These are phyloP conservation scores for Pimpla rufipes DNA, from an alignment of 2,888 invertebrate species.

Conservation along the genomic window DNA sequence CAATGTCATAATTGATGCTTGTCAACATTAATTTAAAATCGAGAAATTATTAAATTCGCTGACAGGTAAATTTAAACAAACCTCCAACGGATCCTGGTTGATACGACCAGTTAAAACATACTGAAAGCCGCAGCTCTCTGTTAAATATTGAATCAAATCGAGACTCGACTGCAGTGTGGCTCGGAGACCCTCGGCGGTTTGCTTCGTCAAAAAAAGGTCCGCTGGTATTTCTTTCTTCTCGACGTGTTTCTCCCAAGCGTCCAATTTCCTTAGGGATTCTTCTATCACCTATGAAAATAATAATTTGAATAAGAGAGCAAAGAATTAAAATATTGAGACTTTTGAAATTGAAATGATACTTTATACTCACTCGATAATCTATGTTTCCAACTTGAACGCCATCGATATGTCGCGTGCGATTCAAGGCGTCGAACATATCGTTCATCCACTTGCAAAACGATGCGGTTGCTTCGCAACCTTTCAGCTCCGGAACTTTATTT, in stretches of 20 bases:
- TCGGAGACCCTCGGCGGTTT: slow-evolving; percentile 59
- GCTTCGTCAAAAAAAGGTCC: slow-evolving; percentile 57
- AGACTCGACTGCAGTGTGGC: slow-evolving; percentile 64
- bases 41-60: not conserved
- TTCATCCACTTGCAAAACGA: slow-evolving; percentile 10
- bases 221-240: slow-evolving; percentile 43
- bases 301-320: slow-evolving; percentile 7
- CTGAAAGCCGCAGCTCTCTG: slow-evolving; percentile 51
- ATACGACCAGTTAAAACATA: slow-evolving; percentile 62
- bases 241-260: slow-evolving; percentile 64
- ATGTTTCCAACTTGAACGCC: slow-evolving; percentile 5
- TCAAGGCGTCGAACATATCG: slow-evolving; percentile 21
- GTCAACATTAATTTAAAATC: not conserved
- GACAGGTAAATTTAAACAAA: slow-evolving; percentile 28
- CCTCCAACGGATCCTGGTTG: slow-evolving; percentile 65
- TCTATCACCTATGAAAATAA: slow-evolving; percentile 47
- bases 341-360: not conserved
- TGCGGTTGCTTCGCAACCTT: slow-evolving; percentile 28
- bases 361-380: slow-evolving; percentile 8
- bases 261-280: slow-evolving; percentile 55
- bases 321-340: no score
- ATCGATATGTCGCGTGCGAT: slow-evolving; percentile 5
- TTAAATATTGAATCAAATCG: slow-evolving; percentile 45
- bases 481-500: slow-evolving; percentile 9
- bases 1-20: not conserved